phyloP scores from a whole-genome alignment of 2,113 vertebrate species.

The Mobula hypostoma region DNA sequence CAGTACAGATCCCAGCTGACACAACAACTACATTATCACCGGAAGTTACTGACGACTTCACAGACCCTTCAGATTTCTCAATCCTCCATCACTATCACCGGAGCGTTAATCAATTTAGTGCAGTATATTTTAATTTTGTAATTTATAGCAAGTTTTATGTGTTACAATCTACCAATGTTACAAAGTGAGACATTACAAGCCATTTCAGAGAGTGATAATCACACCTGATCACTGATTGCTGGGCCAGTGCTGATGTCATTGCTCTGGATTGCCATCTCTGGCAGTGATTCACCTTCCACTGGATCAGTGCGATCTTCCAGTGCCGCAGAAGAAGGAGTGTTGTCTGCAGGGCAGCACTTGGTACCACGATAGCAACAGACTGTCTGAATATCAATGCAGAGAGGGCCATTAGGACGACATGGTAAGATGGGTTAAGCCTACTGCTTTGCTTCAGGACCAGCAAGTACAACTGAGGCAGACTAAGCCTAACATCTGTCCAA shows the following conservation, averaged over 20 bases:
- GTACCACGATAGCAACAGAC: constrained; percentile 52
- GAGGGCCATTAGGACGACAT: neutral
- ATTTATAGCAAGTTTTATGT: no score
- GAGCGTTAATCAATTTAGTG: no score
- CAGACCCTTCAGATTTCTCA: no score
- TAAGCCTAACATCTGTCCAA: neutral
- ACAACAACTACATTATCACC: constrained; percentile 53
- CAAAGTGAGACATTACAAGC: no score
- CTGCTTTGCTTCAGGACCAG: neutral
- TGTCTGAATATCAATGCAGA: constrained; percentile 42
- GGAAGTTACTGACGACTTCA: constrained; percentile 42
- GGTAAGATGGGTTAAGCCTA: neutral
- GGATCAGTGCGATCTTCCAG: constrained; percentile 41
- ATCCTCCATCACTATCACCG: no score
- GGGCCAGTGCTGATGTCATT: constrained; percentile 9
- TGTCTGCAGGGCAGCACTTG: constrained; percentile 52
- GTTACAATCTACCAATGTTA: no score
- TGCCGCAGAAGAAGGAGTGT: constrained; percentile 43
- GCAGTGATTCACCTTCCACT: constrained; percentile 35
- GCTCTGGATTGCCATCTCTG: constrained; percentile 27
- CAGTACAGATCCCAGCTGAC: constrained; percentile 50
- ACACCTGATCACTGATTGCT: no score
- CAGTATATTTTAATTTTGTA: no score
- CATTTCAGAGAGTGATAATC: no score
- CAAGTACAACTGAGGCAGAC: neutral